Evolutionary conservation across 1,140 invertebrate species (phyloP), one percentile per base, ranked within the genome.

Genomic region (Apolygus lucorum): DNA sequence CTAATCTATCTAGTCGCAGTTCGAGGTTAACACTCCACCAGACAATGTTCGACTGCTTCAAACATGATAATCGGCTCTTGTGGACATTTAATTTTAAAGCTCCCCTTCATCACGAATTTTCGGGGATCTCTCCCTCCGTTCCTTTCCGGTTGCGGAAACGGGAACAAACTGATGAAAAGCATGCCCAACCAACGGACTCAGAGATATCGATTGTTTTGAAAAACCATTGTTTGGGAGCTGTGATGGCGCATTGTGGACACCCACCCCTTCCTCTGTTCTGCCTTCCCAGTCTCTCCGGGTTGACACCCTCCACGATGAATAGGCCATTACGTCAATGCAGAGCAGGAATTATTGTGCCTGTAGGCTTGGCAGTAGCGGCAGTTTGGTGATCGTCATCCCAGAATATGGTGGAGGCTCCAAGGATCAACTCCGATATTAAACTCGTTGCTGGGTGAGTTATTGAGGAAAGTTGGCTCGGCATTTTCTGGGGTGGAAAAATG

Each of bases 391-490:
- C 34, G 34, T 42, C 34, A 42, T 42, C 4, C 34, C 34, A 42
- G 34, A 42, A 42, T 42, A 42, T 42, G 34, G 34, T 42, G 4
- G 4, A 4, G 34, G 34, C 34, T 42, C 34, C 17, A 17, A 42
- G 34, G 34, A 42, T 42, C 34, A 42, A 8, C 34, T 42, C 34
- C 34, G 34, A 42, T 42, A 42, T 42, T 42, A 42, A 42, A 42
- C 34, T 42, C 34, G 4, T 4, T 8, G 34, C 34, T 42, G 34
- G 4, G 34, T 42, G 34, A 42, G 34, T 42, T 42, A 42, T 42
- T 42, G 34, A 17, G 17, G 4, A 17, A 42, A 42, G 4, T 42
- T 42, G 34, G 34, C 71, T 21, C 17, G 52, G 71, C 62, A 62
- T 70, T 22, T 29, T 66, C 27, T n/a, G 1, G 17, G 29, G 62